Base-by-base conservation (phyloP, 2,113 vertebrate genomes). In the Aphyosemion australe region DNA sequence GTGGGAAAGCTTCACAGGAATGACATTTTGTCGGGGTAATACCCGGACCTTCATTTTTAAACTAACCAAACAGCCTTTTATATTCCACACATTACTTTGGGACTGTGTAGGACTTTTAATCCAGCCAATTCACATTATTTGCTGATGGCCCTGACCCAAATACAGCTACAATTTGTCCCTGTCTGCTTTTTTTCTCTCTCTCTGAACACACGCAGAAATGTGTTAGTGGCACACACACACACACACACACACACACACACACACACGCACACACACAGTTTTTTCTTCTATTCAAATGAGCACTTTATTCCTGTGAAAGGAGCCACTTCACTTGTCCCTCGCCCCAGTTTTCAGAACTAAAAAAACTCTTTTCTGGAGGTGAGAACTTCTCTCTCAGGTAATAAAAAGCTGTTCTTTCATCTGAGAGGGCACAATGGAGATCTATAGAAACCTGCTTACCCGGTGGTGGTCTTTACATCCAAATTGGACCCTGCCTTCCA, bases 251-350 rank as follows among this genome's bases (percentile, higher is more conserved):
- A 42, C 37, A 39, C 26, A 26, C 11, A 32, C 34, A 50, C 59
- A 64, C 49, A 46, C 41, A 42, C 60, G 60, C 61, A 53, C 63
- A 18, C 65, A 72, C 53, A 39, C n/a, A 56, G 39, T 53, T 65
- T 74, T 64, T 54, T 67, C 58, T 80, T 82, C 76, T 74, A 82
- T 89, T 85, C 76, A 86, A 88, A 87, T 85, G 64, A 82, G 67
- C 66, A 79, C 81, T 86, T 82, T 68, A 78, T 79, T 56, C 69
- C 19, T 13, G 67, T 80, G 83, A 83, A 88, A 78, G 74, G 73
- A 74, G 65, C 58, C 69, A 69, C 84, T 79, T 75, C 74, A 73
- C 62, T 83, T 67, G 74, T 82, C 61, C 64, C 64, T 60, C 32
- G 59, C 50, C 80, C 69, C 72, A 87, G 79, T 83, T 80, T 78